Percentiles rank a stretch among this genome's conserved stretches.
Conservation (phyloP, 2,797 vertebrate species). For the Sebastes itinus region DNA sequence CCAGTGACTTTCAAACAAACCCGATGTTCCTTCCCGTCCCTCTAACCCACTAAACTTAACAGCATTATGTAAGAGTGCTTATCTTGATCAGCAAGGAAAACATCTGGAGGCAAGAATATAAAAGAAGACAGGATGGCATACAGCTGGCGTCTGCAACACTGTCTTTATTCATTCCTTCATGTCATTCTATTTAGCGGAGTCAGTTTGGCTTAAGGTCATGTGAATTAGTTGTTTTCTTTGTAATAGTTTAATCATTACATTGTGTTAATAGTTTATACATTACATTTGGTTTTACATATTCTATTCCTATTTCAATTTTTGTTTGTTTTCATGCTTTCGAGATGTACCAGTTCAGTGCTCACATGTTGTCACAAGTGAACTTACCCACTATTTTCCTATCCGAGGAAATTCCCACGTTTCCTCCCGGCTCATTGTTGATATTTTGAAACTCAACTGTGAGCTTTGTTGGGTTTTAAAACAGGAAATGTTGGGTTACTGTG, state of each 20-base stretch:
- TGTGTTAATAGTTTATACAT: neutral
- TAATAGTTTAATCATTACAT: neutral
- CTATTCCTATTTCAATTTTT: neutral
- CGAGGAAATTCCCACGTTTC: slow-evolving; percentile 27
- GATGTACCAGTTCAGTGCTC: neutral
- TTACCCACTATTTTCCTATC: neutral
- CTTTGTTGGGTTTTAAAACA: neutral
- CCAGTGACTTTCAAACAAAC: neutral
- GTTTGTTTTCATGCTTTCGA: neutral
- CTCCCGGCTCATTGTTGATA: neutral
- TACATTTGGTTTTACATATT: neutral
- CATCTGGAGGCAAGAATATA: neutral
- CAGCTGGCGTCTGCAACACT: neutral
- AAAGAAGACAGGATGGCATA: neutral
- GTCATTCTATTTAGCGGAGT: neutral
- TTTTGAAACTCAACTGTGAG: slow-evolving; percentile 1
- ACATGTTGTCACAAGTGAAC: neutral
- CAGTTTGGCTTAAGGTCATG: neutral
- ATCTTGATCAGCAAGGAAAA: slow-evolving; percentile 4
- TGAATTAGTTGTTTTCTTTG: neutral
- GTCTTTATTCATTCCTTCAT: neutral
- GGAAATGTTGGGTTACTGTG: neutral
- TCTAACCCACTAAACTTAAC: slow-evolving; percentile 22
- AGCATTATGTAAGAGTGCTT: slow-evolving; percentile 31
- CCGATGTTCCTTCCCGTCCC: neutral